A percentile compares a stretch with the other conserved stretches of the same genome.
Evolutionary conservation across 2,888 invertebrate species (phyloP).

Genomic region (Mythimna impura): DNA sequence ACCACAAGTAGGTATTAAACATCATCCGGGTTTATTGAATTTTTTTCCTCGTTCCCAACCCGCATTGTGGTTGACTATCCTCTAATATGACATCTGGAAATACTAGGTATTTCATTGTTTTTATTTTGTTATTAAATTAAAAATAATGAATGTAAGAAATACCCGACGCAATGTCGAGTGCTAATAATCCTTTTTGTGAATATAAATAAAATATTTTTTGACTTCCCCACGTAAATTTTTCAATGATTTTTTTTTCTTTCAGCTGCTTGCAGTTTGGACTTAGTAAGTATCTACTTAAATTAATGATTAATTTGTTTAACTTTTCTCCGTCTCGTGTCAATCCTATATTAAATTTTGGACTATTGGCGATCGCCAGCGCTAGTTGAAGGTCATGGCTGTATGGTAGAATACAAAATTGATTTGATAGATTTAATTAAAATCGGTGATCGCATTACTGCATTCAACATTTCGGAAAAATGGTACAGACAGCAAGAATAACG

Average conservation of each 20-base stretch:
- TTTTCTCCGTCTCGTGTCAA: no score
- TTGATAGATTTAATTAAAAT: background rate
- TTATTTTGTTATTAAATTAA: background rate
- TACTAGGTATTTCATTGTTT: background rate
- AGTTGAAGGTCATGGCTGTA: no score
- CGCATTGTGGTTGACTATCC: background rate
- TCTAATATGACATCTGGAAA: conserved; percentile 2
- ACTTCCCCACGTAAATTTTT: background rate
- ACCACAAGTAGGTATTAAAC: background rate
- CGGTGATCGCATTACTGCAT: background rate
- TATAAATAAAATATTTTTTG: background rate
- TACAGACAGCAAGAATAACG: background rate
- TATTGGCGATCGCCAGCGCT: background rate
- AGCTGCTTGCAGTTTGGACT: conserved; percentile 19
- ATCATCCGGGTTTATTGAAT: background rate
- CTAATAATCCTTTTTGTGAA: background rate
- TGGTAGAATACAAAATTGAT: background rate
- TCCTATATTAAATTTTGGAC: no score
- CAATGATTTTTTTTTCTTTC: conserved; percentile 1
- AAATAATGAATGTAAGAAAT: background rate
- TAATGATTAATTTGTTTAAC: no score
- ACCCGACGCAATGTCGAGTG: background rate
- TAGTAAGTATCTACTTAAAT: conserved; percentile 17
- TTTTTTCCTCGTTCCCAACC: conserved; percentile 12
- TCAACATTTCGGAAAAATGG: background rate